phyloP scores from a whole-genome alignment of 2,888 invertebrate genomes.

The Phymatocera aterrima region DNA sequence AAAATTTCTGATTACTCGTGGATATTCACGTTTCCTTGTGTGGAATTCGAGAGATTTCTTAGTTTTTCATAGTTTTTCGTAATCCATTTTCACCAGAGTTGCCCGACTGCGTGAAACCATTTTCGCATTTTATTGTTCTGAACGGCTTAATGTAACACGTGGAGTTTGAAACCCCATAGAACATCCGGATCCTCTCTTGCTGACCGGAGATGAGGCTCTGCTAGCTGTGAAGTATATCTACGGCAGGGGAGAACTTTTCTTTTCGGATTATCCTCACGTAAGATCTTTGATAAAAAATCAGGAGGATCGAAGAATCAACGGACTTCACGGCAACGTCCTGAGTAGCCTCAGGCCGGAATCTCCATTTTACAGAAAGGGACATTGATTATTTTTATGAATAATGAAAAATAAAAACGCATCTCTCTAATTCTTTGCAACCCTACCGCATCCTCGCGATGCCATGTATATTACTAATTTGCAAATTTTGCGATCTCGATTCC shows the following conservation, averaged over 20 bases:
- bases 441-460: neutral
- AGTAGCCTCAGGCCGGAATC: constrained; percentile 80
- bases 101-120: too few relatives aligned
- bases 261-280: constrained; percentile 81
- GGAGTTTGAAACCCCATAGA: constrained; percentile 65
- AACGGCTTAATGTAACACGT: neutral
- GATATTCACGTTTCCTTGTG: too few relatives aligned
- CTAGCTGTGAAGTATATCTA: constrained; percentile 77
- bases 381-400: neutral
- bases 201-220: constrained; percentile 79
- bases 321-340: constrained; percentile 78
- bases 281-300: constrained; percentile 80
- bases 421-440: neutral
- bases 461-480: neutral
- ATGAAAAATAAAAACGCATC: neutral
- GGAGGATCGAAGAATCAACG: constrained; percentile 78
- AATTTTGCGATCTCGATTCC: neutral
- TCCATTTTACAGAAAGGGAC: constrained; percentile 76
- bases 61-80: too few relatives aligned
- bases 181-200: constrained; percentile 78
- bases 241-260: constrained; percentile 79
- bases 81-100: too few relatives aligned
- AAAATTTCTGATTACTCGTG: too few relatives aligned
- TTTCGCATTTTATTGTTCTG: neutral
- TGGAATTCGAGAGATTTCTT: too few relatives aligned